Percentiles rank a stretch among this genome's conserved stretches.
Evolutionary conservation across 2,113 vertebrate species (phyloP).

Genomic region (Megaceryle maxima): DNA sequence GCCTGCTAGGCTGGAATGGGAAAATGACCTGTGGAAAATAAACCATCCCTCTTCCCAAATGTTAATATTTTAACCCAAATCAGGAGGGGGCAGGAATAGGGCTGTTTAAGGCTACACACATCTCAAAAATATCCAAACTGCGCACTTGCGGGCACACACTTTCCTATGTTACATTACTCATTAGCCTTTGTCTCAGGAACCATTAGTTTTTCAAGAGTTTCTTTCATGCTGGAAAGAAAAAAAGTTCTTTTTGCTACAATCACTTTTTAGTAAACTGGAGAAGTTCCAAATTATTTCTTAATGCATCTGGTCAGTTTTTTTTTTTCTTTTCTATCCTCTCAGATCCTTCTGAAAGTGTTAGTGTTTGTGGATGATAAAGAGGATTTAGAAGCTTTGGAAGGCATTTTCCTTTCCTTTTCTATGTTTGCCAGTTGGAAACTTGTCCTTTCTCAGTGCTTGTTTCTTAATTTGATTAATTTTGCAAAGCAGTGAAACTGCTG

Average conservation of each 20-base stretch:
- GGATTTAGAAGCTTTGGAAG: neutral
- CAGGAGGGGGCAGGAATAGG: neutral
- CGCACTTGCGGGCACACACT: neutral
- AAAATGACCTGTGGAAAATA: neutral
- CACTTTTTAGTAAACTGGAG: conserved; percentile 10
- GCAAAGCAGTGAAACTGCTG: neutral
- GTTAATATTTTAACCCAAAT: neutral
- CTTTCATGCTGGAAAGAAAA: conserved; percentile 5
- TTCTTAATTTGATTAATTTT: neutral
- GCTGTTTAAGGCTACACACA: neutral
- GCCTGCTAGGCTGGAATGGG: neutral
- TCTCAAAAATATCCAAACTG: neutral
- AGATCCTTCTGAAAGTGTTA: neutral
- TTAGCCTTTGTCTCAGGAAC: conserved; percentile 23
- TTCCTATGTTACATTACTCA: conserved; percentile 1
- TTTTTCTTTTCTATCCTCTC: neutral
- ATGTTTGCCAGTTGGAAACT: neutral
- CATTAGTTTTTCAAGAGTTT: conserved; percentile 25
- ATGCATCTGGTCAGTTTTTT: neutral
- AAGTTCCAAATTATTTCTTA: conserved; percentile 24
- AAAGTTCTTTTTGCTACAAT: neutral
- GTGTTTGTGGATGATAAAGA: neutral
- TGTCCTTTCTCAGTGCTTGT: neutral
- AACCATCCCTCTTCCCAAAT: neutral
- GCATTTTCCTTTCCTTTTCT: neutral